These are phyloP conservation scores for Lithophane semibrunnea DNA, from an alignment of 2,888 invertebrate genomes.

Conservation along the genomic window DNA sequence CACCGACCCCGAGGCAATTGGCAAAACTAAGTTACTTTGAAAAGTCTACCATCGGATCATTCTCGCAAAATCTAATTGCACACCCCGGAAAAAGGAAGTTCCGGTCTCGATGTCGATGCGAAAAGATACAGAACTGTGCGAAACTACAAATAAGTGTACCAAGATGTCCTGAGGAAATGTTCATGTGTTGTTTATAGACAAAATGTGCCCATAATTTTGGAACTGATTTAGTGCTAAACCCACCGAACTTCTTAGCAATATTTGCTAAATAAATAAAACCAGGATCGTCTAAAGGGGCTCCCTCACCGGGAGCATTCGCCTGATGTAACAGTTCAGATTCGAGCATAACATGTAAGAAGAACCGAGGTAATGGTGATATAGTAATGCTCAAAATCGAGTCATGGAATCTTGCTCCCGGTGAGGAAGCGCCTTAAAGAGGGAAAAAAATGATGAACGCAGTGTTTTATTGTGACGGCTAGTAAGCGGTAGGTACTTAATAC, in stretches of 20 bases:
- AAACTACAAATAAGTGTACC: constrained; percentile 87
- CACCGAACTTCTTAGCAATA: constrained; percentile 57
- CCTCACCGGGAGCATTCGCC: too few relatives aligned
- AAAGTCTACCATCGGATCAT: constrained; percentile 67
- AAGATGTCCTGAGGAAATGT: constrained; percentile 87
- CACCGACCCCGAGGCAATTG: constrained; percentile 70
- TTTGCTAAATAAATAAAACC: constrained; percentile 18
- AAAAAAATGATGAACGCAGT: too few relatives aligned
- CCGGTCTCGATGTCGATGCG: constrained; percentile 85
- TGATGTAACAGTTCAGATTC: too few relatives aligned
- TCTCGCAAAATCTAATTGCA: constrained; percentile 78
- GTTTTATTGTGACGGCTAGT: too few relatives aligned
- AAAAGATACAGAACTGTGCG: constrained; percentile 87
- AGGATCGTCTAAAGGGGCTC: not conserved
- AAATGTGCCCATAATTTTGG: not conserved
- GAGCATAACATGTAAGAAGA: too few relatives aligned
- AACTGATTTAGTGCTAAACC: constrained; percentile 49
- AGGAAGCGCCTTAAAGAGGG: too few relatives aligned
- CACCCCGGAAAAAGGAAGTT: constrained; percentile 77
- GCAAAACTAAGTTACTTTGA: constrained; percentile 82
- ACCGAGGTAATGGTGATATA: too few relatives aligned
- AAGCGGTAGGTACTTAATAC: too few relatives aligned
- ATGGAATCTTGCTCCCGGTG: too few relatives aligned
- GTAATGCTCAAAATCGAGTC: too few relatives aligned
- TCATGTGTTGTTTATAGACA: constrained; percentile 85